Evolutionary conservation across 2,113 vertebrate species (phyloP), one percentile per base, ranked within the genome.

Genomic region (Hassar affinis): DNA sequence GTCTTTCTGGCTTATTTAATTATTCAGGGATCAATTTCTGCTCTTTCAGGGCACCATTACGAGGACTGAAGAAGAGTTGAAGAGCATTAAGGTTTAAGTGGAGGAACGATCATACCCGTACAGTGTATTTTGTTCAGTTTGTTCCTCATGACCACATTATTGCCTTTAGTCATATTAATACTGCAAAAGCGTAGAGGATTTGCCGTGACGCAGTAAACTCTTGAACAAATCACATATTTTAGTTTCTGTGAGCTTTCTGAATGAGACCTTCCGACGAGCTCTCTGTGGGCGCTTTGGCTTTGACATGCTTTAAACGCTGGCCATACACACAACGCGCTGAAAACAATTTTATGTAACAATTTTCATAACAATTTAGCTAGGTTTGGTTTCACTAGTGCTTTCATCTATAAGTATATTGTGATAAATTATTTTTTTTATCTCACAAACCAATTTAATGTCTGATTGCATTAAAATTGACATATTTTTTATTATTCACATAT

Each of bases 11-110:
- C 57, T 30, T 38, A 1, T 45, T 81, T 27, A 71, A 81, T 81
- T 71, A 81, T 69, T 56, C 64, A 79, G 77, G 1, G 77, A n/a
- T 62, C 77, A 61, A 79, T 61, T 79, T 61, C 38, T 27, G 38
- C 33, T 79, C 77, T 42, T 61, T 79, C 56, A 18, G 38, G 11
- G 14, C 38, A 62, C 38, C n/a, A 9, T 47, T 8, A 17, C 38
- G 20, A 4, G 57, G 15, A 18, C 0, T 10, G 5, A 20, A 25
- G 4, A 71, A 71, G 68, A 71, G 38, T 20, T n/a, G 33, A 38
- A 1, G 22, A 42, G 38, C 38, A 3, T 42, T 42, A 42, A 42
- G 38, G 38, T 42, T 42, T 20, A 68, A 27, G 27, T 7, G 15
- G 61, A 62, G 61, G 30, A 4, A 6, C 15, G 30, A 15, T 62